Evolutionary conservation across 2,797 vertebrate species (phyloP).

Genomic region (Poecilia picta): DNA sequence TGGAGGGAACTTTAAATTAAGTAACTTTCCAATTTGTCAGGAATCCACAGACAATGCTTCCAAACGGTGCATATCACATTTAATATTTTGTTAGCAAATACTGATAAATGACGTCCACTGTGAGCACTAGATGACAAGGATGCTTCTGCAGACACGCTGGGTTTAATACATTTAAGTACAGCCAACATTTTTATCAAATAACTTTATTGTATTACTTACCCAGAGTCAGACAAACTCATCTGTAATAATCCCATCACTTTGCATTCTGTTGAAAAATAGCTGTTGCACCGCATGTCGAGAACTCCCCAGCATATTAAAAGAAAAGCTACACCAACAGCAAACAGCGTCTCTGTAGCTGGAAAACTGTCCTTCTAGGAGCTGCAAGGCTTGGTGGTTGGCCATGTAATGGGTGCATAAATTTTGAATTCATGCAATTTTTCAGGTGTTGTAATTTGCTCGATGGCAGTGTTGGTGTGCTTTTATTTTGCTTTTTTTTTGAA

Average conservation of each 20-base stretch:
- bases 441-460: slow-evolving; percentile 1
- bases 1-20: slow-evolving; percentile 15
- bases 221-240: slow-evolving; percentile 68
- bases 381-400: slow-evolving; percentile 60
- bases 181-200: slow-evolving; percentile 69
- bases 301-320: slow-evolving; percentile 63
- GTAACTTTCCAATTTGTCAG: slow-evolving; percentile 4
- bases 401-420: slow-evolving; percentile 57
- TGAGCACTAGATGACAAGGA: slow-evolving; percentile 59
- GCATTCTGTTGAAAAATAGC: slow-evolving; percentile 72
- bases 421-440: slow-evolving; percentile 43
- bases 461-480: slow-evolving; percentile 6
- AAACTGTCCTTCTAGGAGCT: slow-evolving; percentile 60
- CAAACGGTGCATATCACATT: slow-evolving; percentile 31
- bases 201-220: slow-evolving; percentile 73
- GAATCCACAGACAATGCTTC: slow-evolving; percentile 12
- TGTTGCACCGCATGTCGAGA: slow-evolving; percentile 45
- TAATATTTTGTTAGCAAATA: slow-evolving; percentile 47
- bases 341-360: slow-evolving; percentile 42
- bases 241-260: slow-evolving; percentile 72
- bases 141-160: slow-evolving; percentile 48
- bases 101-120: slow-evolving; percentile 64
- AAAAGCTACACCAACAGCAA: slow-evolving; percentile 40
- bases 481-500: neutral
- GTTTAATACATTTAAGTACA: slow-evolving; percentile 61